Evolutionary conservation across 2,888 invertebrate species (phyloP), one percentile per base, ranked within the genome.

Genomic region (Bedellia somnulentella): DNA sequence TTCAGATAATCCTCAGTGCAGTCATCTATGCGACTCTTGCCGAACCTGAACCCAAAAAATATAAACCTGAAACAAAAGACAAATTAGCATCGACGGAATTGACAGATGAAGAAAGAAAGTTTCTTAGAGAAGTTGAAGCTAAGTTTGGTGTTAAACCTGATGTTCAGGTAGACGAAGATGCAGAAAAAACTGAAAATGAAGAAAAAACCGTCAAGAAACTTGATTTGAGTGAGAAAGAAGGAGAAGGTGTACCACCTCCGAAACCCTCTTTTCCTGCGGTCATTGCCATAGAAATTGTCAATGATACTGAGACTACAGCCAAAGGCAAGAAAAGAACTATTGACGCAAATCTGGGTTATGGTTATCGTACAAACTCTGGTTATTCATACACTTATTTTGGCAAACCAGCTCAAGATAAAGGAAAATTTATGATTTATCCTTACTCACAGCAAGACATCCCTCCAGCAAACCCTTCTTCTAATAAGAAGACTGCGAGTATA

Each of bases 291-390:
- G 80, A 82, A 56, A 81, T 82, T 29, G 77, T 81, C 0, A 80
- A 81, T 32, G 78, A 77, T 34, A 78, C 78, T 3, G 67, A 78
- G 15, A 55, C 71, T 3, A 77, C 76, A 38, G 42, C 45, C 3
- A 80, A 79, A 51, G 76, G 70, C 1, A 89, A 89, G 47, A 89
- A 89, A 47, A 68, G 89, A 40, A 89, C 88, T 0, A 83, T 88
- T 9, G 86, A 88, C 38, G 81, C 81, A 1, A 82, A 83, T 27
- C 60, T 89, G 8, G 89, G 89, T 33, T 88, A 85, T 49, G 86
- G 85, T 5, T 81, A 79, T 37, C 68, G 70, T 41, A 70, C 70
- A 2, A 80, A 80, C 40, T 60, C 61, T 38, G 75, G 76, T 5
- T 78, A 76, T 25, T 58, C 63, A n/a, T 78, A 78, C 39, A 61